phyloP scores from a whole-genome alignment of 2,888 invertebrate species.

The Chrysodeixis includens region DNA sequence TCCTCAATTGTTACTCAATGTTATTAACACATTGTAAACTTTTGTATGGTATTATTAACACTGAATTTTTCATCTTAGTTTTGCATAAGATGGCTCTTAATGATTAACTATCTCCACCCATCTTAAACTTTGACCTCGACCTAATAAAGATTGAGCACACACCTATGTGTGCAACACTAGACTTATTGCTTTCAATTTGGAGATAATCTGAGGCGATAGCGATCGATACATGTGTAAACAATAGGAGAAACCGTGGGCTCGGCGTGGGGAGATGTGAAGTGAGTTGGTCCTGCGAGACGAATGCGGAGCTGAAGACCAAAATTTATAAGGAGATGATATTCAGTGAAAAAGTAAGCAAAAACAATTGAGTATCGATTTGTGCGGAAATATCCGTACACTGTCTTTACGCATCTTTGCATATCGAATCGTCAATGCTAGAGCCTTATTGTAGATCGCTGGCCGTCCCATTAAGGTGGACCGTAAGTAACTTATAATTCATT shows the following conservation, averaged over 20 bases:
- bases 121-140: constrained; percentile 51
- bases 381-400: background rate
- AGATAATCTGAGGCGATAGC: constrained; percentile 54
- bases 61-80: background rate
- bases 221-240: constrained; percentile 59
- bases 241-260: constrained; percentile 38
- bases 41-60: constrained; percentile 3
- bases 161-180: constrained; percentile 38
- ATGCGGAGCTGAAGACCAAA: constrained; percentile 25
- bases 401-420: constrained; percentile 5
- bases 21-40: background rate
- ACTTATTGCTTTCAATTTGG: constrained; percentile 60
- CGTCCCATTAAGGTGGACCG: constrained; percentile 64
- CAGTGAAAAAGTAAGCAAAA: too few relatives aligned
- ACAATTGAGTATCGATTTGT: background rate
- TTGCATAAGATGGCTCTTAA: constrained; percentile 3
- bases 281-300: constrained; percentile 22
- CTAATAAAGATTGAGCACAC: constrained; percentile 51
- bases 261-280: constrained; percentile 10
- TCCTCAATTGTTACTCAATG: background rate
- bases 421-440: constrained; percentile 30
- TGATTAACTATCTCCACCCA: constrained; percentile 48
- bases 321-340: background rate
- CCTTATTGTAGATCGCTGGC: constrained; percentile 31
- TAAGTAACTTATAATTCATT: constrained; percentile 73